Base-by-base conservation (phyloP, 2,888 invertebrate genomes). In the Callinectes sapidus region DNA sequence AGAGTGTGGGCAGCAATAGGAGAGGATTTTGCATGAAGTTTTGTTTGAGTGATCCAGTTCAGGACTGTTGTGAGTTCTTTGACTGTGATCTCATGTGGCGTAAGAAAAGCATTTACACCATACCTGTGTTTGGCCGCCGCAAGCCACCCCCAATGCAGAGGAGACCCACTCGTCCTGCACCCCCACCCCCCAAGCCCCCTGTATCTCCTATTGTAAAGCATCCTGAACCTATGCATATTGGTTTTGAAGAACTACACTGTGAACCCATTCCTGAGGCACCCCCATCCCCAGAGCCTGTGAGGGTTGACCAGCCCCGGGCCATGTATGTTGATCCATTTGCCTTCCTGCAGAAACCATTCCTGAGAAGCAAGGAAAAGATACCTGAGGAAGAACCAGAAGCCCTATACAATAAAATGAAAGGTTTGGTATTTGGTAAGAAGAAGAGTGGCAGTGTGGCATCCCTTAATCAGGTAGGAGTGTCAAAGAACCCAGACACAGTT, bases 21-120 rank as follows among this genome's bases (percentile, higher is more conserved):
- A 32, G 55, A n/a, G 92, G 93, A 54, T 42, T 94, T 2, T 94
- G 94, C 71, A 94, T 94, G 94, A 93, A 93, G 14, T 94, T 94
- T 77, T 94, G 94, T 88, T 66, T 94, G 48, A 94, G 94, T 92
- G 94, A 94, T 32, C 94, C 94, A n/a, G 94, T 94, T n/a, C 94
- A 94, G 55, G 94, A 94, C 54, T 94, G 94, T 77, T 94, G 94
- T 91, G 94, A 94, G 81, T 94, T 94, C 90, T 94, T 94, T 93
- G 94, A 94, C 55, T 94, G 94, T 93, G 94, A 94, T 85, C 55
- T 94, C 32, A 92, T 94, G 94, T 94, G 94, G 94, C 92, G 92
- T n/a, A 94, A 93, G 55, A 94, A 94, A 85, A 94, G 89, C 61
- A 94, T 94, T 35, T 94, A 94, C 86, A 92, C 94, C 55, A 92